Conservation (phyloP, 2,888 invertebrate genomes). For the Megaustenia siamemsis region DNA sequence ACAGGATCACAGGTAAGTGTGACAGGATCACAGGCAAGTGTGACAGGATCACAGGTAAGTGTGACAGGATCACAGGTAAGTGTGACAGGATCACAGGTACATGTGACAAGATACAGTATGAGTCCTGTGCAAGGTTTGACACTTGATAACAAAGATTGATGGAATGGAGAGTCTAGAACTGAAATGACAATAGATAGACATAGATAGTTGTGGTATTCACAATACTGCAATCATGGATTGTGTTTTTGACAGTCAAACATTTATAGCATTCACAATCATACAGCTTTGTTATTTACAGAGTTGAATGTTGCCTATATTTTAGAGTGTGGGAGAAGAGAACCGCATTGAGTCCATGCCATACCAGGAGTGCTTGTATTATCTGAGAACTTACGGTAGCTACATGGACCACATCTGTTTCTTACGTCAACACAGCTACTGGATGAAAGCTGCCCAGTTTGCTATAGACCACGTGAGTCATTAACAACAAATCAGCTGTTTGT, state of each 20-base stretch:
- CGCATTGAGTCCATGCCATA: slow-evolving; percentile 70
- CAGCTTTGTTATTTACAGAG: neutral
- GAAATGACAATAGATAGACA: too few relatives aligned
- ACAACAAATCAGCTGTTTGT: too few relatives aligned
- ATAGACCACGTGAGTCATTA: slow-evolving; percentile 57
- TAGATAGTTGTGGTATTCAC: slow-evolving; percentile 1
- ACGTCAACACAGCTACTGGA: slow-evolving; percentile 86
- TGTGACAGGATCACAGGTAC: too few relatives aligned
- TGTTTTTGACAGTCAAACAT: neutral
- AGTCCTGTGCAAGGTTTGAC: too few relatives aligned
- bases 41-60: too few relatives aligned
- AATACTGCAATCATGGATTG: neutral
- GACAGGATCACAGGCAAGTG: too few relatives aligned
- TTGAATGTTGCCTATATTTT: too few relatives aligned
- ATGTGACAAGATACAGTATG: too few relatives aligned
- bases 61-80: too few relatives aligned
- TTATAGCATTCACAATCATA: neutral
- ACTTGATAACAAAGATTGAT: too few relatives aligned
- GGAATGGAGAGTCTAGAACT: too few relatives aligned
- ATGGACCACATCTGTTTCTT: slow-evolving; percentile 88
- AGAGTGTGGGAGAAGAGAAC: slow-evolving; percentile 71
- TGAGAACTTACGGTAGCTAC: slow-evolving; percentile 89
- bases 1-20: too few relatives aligned
- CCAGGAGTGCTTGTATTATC: slow-evolving; percentile 89
- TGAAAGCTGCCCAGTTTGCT: slow-evolving; percentile 82